A percentile compares a stretch with the other conserved stretches of the same genome.
These are phyloP conservation scores for Prenolepis imparis DNA, from an alignment of 2,888 invertebrate genomes.

Conservation along the genomic window DNA sequence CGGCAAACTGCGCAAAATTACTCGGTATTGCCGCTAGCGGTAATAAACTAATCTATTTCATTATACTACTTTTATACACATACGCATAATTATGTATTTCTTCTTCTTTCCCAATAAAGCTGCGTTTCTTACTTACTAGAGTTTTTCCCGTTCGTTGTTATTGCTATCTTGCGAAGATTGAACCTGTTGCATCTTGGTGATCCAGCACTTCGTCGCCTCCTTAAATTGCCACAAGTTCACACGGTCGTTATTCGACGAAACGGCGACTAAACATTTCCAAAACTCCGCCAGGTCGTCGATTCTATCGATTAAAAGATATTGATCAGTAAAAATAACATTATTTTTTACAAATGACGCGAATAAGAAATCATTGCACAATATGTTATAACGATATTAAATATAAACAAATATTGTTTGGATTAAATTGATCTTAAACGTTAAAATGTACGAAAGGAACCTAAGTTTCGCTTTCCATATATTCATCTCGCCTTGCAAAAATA, in stretches of 20 bases:
- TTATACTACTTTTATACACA: background rate
- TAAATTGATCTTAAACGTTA: background rate
- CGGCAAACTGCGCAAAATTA: background rate
- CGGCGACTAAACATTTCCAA: conserved; percentile 3
- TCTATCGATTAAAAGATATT: conserved; percentile 28
- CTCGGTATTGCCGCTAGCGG: background rate
- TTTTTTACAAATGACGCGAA: background rate
- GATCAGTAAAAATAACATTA: background rate
- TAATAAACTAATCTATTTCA: background rate
- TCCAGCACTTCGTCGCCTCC: conserved; percentile 36
- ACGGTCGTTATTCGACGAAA: background rate
- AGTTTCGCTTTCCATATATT: background rate
- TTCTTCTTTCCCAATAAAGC: background rate
- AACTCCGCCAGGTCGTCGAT: conserved; percentile 23
- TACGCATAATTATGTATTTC: background rate
- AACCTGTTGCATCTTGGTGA: conserved; percentile 7
- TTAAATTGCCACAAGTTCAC: conserved; percentile 41
- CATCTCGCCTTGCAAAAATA: background rate
- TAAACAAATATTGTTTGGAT: background rate
- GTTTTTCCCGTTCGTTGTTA: conserved; percentile 8
- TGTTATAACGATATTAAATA: background rate
- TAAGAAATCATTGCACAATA: background rate
- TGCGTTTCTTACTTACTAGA: conserved; percentile 24
- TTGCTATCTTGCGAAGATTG: background rate
- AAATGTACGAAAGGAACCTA: background rate